phyloP scores from a whole-genome alignment of 2,113 vertebrate genomes.

The Probosciger aterrimus region DNA sequence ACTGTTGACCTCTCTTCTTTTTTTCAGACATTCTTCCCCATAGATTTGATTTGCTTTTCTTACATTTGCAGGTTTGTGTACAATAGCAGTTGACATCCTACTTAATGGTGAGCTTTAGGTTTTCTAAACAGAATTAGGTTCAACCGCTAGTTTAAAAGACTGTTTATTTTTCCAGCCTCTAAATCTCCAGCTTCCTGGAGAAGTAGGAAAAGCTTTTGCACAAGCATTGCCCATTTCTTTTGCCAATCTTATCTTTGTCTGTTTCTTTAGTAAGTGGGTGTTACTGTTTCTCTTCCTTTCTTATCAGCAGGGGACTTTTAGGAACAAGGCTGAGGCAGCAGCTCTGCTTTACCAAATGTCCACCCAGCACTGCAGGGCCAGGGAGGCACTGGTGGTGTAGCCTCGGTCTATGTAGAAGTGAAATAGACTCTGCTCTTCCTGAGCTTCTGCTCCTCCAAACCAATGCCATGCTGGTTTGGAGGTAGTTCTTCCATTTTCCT shows the following conservation, averaged over 20 bases:
- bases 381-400: not conserved
- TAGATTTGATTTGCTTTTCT: not conserved
- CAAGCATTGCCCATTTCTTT: not conserved
- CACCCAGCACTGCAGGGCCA: not conserved
- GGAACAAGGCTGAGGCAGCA: not conserved
- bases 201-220: not conserved
- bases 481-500: not conserved
- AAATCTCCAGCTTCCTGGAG: not conserved
- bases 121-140: not conserved
- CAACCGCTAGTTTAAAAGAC: not conserved
- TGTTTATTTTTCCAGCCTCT: not conserved
- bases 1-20: not conserved
- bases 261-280: not conserved
- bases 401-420: accelerated
- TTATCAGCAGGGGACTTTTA: not conserved
- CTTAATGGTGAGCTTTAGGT: not conserved
- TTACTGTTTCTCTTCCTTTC: not conserved
- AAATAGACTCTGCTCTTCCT: not conserved
- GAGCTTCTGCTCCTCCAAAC: not conserved
- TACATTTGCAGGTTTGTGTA: not conserved
- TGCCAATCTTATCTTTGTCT: not conserved
- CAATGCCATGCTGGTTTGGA: not conserved
- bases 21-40: not conserved
- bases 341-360: not conserved
- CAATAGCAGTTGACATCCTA: not conserved